Evolutionary conservation across 2,113 vertebrate genomes (phyloP).

Genomic region (Clarias magur): DNA sequence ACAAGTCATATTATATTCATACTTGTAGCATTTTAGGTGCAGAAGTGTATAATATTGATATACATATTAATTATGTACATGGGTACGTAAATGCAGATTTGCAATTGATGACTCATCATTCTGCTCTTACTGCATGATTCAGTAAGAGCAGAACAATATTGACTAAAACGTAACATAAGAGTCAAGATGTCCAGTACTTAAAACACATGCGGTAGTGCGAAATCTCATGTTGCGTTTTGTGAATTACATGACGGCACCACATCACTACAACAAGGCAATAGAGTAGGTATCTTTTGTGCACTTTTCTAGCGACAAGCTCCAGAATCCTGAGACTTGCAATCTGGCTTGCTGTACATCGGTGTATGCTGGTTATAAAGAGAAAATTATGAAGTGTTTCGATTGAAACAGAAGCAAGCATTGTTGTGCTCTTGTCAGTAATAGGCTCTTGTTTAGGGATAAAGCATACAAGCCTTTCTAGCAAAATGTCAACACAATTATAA

Average conservation of each 20-base stretch:
- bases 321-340: background rate
- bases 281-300: background rate
- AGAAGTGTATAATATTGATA: background rate
- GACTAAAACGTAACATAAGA: background rate
- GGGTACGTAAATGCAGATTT: background rate
- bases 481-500: too few relatives aligned
- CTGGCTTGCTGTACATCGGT: background rate
- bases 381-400: background rate
- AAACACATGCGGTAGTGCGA: background rate
- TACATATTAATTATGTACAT: background rate
- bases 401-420: background rate
- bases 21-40: background rate
- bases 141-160: background rate
- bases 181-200: background rate
- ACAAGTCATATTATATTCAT: background rate
- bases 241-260: background rate
- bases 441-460: background rate
- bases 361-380: background rate
- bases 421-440: background rate
- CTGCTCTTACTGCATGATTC: background rate
- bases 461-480: background rate
- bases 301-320: background rate
- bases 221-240: background rate
- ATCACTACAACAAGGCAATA: background rate
- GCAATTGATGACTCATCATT: too few relatives aligned